Conservation (phyloP, 64 coral and sea anemone species). For the Pocillopora damicornis region DNA sequence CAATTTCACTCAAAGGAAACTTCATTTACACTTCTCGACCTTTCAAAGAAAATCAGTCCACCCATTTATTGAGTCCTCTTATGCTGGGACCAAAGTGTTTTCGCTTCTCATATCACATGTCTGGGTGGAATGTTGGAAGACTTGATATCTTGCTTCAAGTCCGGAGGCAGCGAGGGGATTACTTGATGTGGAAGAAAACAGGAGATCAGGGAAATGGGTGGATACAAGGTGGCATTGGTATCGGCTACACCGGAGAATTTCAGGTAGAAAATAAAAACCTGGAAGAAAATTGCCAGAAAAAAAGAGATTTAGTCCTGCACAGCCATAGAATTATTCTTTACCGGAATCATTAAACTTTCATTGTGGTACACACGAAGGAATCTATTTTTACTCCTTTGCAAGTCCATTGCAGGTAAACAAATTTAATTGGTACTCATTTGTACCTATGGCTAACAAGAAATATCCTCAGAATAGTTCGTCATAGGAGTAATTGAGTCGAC, state of each 20-base stretch:
- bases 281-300: neutral
- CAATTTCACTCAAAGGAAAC: neutral
- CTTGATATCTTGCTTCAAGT: neutral
- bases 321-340: too few relatives aligned
- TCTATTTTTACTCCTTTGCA: neutral
- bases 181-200: neutral
- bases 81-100: neutral
- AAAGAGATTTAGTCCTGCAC: too few relatives aligned
- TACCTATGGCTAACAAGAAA: too few relatives aligned
- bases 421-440: too few relatives aligned
- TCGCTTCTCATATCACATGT: neutral
- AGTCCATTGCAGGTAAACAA: neutral
- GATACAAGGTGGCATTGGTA: neutral
- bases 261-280: neutral
- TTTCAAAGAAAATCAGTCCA: neutral
- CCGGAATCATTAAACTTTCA: too few relatives aligned
- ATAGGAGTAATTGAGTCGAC: too few relatives aligned
- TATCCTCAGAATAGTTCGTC: too few relatives aligned
- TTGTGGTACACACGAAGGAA: neutral
- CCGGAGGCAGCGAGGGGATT: too few relatives aligned
- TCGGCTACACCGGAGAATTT: neutral
- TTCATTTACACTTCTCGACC: neutral
- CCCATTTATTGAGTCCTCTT: neutral
- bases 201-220: neutral
- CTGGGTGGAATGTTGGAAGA: neutral